Conservation (phyloP, 2,888 invertebrate species). For the Chymomyza caudatula region DNA sequence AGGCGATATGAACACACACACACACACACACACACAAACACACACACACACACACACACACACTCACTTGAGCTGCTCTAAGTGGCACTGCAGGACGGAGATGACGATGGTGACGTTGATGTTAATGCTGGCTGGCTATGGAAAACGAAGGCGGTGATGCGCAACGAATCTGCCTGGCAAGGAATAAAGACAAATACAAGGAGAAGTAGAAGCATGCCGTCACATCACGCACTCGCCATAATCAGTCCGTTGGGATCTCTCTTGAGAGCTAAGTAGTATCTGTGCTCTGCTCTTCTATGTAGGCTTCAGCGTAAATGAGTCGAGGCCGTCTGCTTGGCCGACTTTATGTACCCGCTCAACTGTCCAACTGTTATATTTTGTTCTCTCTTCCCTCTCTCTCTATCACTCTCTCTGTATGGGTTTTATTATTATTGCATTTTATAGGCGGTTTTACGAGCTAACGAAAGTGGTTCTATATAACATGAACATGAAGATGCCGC, state of each 20-base stretch:
- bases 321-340: constrained; percentile 35
- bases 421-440: constrained; percentile 71
- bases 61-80: constrained; percentile 43
- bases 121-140: constrained; percentile 9
- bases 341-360: not conserved
- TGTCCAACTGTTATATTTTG: not conserved
- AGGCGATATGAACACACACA: constrained; percentile 59
- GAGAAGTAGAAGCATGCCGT: constrained; percentile 7
- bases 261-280: constrained; percentile 1
- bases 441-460: constrained; percentile 70
- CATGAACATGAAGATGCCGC: constrained; percentile 14
- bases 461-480: constrained; percentile 66
- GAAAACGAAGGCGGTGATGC: constrained; percentile 43
- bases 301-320: constrained; percentile 48
- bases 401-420: constrained; percentile 12
- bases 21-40: constrained; percentile 14
- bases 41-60: not conserved
- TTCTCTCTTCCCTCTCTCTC: not conserved
- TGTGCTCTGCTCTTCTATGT: not conserved
- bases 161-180: constrained; percentile 36
- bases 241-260: constrained; percentile 46
- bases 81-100: constrained; percentile 63
- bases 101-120: not conserved
- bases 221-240: constrained; percentile 12
- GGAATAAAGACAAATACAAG: not conserved